Base-by-base conservation (phyloP, 2,888 invertebrate species). In the Limnephilus lunatus region DNA sequence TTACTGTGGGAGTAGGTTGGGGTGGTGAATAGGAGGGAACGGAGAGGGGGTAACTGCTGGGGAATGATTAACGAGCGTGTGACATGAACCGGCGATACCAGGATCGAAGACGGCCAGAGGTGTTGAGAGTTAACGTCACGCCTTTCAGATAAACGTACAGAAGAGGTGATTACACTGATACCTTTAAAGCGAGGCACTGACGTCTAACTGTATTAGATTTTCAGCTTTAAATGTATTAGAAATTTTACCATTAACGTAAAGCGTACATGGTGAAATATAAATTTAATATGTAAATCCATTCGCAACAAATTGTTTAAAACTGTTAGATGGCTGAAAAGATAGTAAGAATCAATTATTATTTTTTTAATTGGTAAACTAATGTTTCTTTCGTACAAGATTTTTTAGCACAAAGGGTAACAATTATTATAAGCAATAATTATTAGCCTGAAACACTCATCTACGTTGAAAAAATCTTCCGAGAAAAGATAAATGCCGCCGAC, bases 51-150 rank as follows among this genome's bases (percentile, higher is more conserved):
- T 91, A 89, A 85, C 80, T 82, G 89, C 80, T 89, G 85, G 31
- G 39, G 88, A 89, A 91, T 93, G 93, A 93, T 93, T 93, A 91
- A 93, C 91, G 93, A 92, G 85, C 89, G 68, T 44, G 81, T 91
- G 91, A 91, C 93, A 92, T 82, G 93, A 93, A 86, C 91, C 83
- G 91, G 82, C 80, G 81, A 83, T 82, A 31, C 32, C 31, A 25
- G 80, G 88, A 80, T 80, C 80, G 88, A 32, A 89, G 80, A 80
- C 68, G 31, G 68, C 68, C 68, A 88, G 88, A 68, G 68, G 88
- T 88, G 88, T 39, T 35, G 80, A 89, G 80, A 89, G 68, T 80
- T n/a, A 81, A 68, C 68, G 68, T 68, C 68, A 68, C 1, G 68
- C 68, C 68, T 68, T 68, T 68, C 68, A 68, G 68, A 68, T 68